phyloP scores from a whole-genome alignment of 37 sponge, comb jelly and placozoan genomes.

The Halisarca cf. caerulea region DNA sequence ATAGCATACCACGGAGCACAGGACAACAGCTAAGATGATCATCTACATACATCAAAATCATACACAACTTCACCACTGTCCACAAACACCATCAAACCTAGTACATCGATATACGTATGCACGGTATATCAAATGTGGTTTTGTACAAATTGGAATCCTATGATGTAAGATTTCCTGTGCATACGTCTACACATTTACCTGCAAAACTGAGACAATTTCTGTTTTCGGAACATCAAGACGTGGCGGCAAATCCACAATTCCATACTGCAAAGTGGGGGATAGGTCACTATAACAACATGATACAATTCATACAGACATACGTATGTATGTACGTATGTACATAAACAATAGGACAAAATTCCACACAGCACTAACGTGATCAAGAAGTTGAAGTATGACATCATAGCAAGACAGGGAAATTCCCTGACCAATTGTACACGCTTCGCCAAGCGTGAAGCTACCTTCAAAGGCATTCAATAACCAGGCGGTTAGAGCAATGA shows the following conservation, averaged over 20 bases:
- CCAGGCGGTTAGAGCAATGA: slow-evolving; percentile 42
- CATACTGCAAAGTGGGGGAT: too few species aligned
- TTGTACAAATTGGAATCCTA: too few species aligned
- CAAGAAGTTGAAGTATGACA: slow-evolving; percentile 32
- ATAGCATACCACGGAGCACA: neutral
- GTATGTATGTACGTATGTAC: too few species aligned
- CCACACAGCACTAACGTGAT: slow-evolving; percentile 26
- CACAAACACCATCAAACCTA: neutral
- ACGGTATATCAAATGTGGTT: neutral
- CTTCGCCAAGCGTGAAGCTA: slow-evolving; percentile 68
- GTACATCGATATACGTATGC: neutral
- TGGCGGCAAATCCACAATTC: neutral
- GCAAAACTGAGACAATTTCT: neutral
- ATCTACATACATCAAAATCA: neutral
- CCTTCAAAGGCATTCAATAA: slow-evolving; percentile 46
- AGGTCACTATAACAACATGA: too few species aligned
- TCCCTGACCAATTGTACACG: slow-evolving; percentile 54
- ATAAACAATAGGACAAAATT: too few species aligned
- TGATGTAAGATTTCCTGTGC: too few species aligned
- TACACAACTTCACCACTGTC: neutral
- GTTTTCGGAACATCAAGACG: neutral
- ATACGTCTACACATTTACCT: neutral
- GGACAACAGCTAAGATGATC: neutral
- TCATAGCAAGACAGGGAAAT: slow-evolving; percentile 50
- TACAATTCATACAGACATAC: too few species aligned